These are phyloP conservation scores for Oceanites oceanicus DNA, from an alignment of 2,113 vertebrate species.

Conservation along the genomic window DNA sequence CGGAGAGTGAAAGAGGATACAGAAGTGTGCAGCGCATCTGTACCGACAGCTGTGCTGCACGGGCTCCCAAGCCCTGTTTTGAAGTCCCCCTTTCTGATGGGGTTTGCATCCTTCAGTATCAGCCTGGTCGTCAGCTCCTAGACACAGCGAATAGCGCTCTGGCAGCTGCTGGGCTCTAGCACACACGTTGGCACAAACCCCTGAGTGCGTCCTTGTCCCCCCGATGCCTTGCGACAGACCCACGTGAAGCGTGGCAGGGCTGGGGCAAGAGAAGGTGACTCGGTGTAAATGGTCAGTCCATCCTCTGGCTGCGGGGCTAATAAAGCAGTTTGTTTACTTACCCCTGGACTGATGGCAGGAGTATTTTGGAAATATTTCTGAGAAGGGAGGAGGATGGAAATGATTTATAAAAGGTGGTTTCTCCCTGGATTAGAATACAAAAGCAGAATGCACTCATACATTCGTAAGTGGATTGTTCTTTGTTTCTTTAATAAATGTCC, in stretches of 20 bases:
- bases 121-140: background rate
- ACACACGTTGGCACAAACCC: background rate
- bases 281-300: background rate
- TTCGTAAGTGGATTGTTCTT: background rate
- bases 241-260: background rate
- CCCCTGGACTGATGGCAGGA: background rate
- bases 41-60: accelerated
- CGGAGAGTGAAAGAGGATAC: background rate
- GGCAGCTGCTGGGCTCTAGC: background rate
- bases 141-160: background rate
- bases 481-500: background rate
- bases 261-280: background rate
- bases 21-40: background rate
- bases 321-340: background rate
- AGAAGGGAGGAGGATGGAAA: background rate
- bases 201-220: background rate
- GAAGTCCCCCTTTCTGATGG: background rate
- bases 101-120: background rate
- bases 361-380: background rate
- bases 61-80: background rate
- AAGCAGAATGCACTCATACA: background rate
- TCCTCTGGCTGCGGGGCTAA: background rate
- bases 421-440: background rate
- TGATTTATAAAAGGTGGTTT: background rate
- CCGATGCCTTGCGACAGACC: background rate